Percentiles rank a stretch among this genome's conserved stretches.
These are phyloP conservation scores for Gymnobelideus leadbeateri DNA, from an alignment of 2,113 vertebrate species.

Conservation along the genomic window DNA sequence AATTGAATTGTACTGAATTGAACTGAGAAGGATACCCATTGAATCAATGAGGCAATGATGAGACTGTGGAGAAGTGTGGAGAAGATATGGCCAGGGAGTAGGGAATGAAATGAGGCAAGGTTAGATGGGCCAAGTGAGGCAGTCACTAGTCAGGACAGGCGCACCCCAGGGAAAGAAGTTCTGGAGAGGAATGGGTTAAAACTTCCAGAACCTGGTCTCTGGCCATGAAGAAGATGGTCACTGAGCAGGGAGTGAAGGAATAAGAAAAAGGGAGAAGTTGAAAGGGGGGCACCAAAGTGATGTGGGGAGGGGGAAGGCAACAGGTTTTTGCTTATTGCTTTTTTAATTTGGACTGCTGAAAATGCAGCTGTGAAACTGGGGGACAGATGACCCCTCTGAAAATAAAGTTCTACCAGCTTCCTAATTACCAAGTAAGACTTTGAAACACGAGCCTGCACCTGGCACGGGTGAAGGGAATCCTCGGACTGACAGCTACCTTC, in stretches of 20 bases:
- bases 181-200: neutral
- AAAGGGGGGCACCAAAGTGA: neutral
- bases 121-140: neutral
- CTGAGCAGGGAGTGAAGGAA: slow-evolving; percentile 24
- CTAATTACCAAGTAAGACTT: neutral
- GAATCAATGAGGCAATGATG: no score
- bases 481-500: neutral
- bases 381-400: slow-evolving; percentile 46
- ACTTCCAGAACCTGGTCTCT: neutral
- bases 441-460: slow-evolving; percentile 10
- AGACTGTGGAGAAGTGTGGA: neutral
- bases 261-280: neutral
- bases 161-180: neutral
- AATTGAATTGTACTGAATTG: no score
- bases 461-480: neutral
- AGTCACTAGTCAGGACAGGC: neutral
- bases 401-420: slow-evolving; percentile 30
- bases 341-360: slow-evolving; percentile 33
- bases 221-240: neutral
- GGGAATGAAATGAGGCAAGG: neutral
- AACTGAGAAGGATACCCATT: no score
- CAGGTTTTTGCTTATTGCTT: slow-evolving; percentile 15
- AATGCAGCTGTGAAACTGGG: slow-evolving; percentile 35
- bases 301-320: neutral
- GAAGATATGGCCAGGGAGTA: neutral